These are phyloP conservation scores for Lepisosteus oculatus DNA, from an alignment of 2,113 vertebrate species.

Conservation along the genomic window DNA sequence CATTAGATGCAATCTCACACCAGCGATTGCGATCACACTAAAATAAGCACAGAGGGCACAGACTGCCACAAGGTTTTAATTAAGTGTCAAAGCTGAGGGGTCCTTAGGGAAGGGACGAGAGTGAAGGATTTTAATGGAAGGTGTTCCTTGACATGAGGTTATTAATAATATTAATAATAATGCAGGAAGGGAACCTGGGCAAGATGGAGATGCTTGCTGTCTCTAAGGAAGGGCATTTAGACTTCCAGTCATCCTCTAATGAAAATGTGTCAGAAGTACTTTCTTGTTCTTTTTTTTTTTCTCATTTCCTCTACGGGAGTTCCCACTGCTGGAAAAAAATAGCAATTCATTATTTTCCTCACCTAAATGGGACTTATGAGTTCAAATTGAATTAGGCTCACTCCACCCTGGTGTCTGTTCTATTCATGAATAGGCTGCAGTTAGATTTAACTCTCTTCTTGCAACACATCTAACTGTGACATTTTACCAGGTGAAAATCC, in stretches of 20 bases:
- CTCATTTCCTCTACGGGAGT: constrained; percentile 19
- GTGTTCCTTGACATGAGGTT: constrained; percentile 47
- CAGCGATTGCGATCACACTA: not conserved
- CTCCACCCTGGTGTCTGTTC: constrained; percentile 26
- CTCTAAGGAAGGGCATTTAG: constrained; percentile 23
- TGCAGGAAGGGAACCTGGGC: constrained; percentile 16
- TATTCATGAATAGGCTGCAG: not conserved
- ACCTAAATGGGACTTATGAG: constrained; percentile 20
- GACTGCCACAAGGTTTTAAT: constrained; percentile 10
- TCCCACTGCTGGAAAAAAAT: constrained; percentile 22
- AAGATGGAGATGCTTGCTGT: constrained; percentile 6
- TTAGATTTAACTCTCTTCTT: too few species aligned
- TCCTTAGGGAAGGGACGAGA: constrained; percentile 22
- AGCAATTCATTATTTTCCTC: too few species aligned
- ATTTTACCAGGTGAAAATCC: too few species aligned
- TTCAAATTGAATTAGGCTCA: constrained; percentile 41
- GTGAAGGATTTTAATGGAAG: constrained; percentile 20
- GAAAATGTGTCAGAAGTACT: constrained; percentile 50
- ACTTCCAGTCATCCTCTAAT: constrained; percentile 46
- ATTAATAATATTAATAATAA: constrained; percentile 49
- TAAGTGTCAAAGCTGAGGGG: constrained; percentile 37
- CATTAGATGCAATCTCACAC: constrained; percentile 2
- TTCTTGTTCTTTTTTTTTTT: constrained; percentile 35
- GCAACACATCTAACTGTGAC: too few species aligned
- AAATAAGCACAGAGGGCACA: constrained; percentile 9